phyloP scores from a whole-genome alignment of 1,140 invertebrate genomes.

The Bombus huntii region DNA sequence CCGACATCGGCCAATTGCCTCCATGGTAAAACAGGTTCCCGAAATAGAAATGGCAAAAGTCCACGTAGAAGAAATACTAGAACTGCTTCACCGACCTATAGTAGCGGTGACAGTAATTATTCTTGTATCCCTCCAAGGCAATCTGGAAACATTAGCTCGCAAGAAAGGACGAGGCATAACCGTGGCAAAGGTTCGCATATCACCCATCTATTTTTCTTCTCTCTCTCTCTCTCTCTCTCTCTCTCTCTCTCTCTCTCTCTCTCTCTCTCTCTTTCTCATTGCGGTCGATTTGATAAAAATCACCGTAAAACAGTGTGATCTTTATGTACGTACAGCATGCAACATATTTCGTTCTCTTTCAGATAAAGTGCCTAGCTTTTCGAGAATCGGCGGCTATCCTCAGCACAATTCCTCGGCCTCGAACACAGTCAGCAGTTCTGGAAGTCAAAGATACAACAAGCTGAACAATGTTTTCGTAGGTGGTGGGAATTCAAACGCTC shows the following conservation, averaged over 20 bases:
- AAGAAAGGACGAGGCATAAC: conserved; percentile 79
- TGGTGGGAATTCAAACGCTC: conserved; percentile 71
- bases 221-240: no score
- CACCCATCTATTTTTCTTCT: neutral
- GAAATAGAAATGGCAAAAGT: conserved; percentile 75
- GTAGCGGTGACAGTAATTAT: conserved; percentile 80
- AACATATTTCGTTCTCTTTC: conserved; percentile 39
- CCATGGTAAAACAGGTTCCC: conserved; percentile 70
- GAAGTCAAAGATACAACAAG: conserved; percentile 81
- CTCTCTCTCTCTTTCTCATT: no score
- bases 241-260: no score
- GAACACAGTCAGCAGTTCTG: conserved; percentile 80
- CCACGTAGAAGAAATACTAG: conserved; percentile 77
- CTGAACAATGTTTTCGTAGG: conserved; percentile 78
- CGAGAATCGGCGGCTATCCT: conserved; percentile 74
- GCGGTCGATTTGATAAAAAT: no score
- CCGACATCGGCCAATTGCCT: conserved; percentile 58
- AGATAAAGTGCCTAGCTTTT: conserved; percentile 80
- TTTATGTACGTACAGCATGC: neutral
- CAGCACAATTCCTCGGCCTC: conserved; percentile 80
- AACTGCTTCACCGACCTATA: conserved; percentile 79
- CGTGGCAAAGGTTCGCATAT: conserved; percentile 77
- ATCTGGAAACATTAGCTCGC: conserved; percentile 77
- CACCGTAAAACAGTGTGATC: no score
- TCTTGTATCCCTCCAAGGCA: conserved; percentile 79